Percentiles rank a stretch among this genome's conserved stretches.
phyloP scores from a whole-genome alignment of 2,797 vertebrate species.

The Acanthurus lineatus region DNA sequence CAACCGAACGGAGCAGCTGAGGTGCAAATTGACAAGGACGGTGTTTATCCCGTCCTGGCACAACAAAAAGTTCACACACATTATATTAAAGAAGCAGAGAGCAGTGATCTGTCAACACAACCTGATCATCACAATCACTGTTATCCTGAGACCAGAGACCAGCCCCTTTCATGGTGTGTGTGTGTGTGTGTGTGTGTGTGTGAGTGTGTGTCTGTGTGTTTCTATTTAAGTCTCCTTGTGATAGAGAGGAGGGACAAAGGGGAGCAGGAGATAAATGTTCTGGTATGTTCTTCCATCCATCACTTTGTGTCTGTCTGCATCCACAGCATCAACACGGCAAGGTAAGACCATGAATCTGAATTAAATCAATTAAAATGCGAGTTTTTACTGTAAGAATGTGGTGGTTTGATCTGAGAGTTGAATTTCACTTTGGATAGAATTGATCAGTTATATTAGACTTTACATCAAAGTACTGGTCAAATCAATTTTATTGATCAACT shows the following conservation, averaged over 20 bases:
- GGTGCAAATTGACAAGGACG: slow-evolving; percentile 2
- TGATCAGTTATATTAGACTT: neutral
- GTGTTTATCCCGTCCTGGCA: slow-evolving; percentile 9
- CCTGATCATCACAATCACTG: slow-evolving; percentile 52
- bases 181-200: slow-evolving; percentile 36
- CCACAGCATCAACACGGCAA: slow-evolving; percentile 54
- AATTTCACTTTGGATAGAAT: neutral
- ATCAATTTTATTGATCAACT: neutral
- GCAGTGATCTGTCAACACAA: slow-evolving; percentile 50
- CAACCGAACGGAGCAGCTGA: neutral
- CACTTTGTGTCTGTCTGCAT: slow-evolving; percentile 48
- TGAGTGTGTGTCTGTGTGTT: slow-evolving; percentile 46
- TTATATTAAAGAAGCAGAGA: slow-evolving; percentile 27
- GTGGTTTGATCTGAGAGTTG: neutral
- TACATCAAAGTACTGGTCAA: neutral
- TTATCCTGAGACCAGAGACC: slow-evolving; percentile 54
- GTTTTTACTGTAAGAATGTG: neutral
- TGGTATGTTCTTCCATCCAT: slow-evolving; percentile 58
- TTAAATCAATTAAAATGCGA: neutral
- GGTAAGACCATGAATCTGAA: slow-evolving; percentile 71
- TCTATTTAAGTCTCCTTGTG: slow-evolving; percentile 79
- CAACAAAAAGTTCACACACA: slow-evolving; percentile 7
- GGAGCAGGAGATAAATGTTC: slow-evolving; percentile 74
- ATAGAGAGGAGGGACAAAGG: slow-evolving; percentile 74
- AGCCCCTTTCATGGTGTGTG: slow-evolving; percentile 25